Conservation (phyloP, 30 jellyfish, hydroid and myxozoan species). For the Haliclystus octoradiatus region DNA sequence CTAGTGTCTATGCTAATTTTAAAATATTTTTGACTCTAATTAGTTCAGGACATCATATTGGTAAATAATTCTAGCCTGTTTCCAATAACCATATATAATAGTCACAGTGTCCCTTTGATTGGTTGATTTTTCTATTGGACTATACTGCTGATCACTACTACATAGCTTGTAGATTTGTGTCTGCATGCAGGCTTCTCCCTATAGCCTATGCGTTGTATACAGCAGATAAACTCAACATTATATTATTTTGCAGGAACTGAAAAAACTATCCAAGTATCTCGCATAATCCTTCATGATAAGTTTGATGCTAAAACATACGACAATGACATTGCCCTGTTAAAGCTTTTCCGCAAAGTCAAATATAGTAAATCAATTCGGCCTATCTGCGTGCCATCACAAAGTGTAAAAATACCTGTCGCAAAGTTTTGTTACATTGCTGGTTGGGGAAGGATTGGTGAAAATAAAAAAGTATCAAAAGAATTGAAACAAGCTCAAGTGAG, state of each 20-base stretch:
- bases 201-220: neutral
- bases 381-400: conserved; percentile 15
- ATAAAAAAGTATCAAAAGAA: neutral
- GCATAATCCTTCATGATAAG: conserved; percentile 15
- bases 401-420: conserved; percentile 13
- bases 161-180: too few relatives aligned
- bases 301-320: conserved; percentile 7
- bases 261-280: neutral
- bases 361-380: conserved; percentile 18
- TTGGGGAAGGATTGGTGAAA: conserved; percentile 33
- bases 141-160: too few relatives aligned
- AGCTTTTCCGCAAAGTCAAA: conserved; percentile 8
- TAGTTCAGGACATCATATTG: too few relatives aligned
- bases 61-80: too few relatives aligned
- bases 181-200: neutral
- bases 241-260: conserved; percentile 5
- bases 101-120: too few relatives aligned
- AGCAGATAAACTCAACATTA: neutral
- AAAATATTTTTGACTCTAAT: too few relatives aligned
- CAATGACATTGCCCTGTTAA: conserved; percentile 30
- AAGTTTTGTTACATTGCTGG: conserved; percentile 40
- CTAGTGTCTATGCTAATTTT: too few relatives aligned
- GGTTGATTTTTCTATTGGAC: too few relatives aligned
- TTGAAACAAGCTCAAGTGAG: conserved; percentile 3
- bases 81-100: too few relatives aligned